Percentiles rank a stretch among this genome's conserved stretches.
These are phyloP conservation scores for Morpho achilles DNA, from an alignment of 2,888 invertebrate genomes.

Conservation along the genomic window DNA sequence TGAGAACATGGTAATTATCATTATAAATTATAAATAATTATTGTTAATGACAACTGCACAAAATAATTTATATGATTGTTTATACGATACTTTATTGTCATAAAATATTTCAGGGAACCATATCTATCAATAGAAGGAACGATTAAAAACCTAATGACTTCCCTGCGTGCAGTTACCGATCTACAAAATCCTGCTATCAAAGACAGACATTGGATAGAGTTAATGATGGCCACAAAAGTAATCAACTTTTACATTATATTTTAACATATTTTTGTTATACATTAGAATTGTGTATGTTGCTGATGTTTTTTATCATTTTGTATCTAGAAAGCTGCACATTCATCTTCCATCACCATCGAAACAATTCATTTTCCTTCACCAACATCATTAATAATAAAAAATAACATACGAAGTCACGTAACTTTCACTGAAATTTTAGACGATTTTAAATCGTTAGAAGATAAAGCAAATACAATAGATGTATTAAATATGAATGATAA, in stretches of 20 bases:
- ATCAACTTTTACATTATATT: conserved; percentile 15
- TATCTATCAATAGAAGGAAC: conserved; percentile 88
- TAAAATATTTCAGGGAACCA: conserved; percentile 80
- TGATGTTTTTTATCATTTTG: conserved; percentile 32
- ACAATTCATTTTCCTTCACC: conserved; percentile 38
- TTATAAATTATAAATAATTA: neutral
- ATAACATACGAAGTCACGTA: conserved; percentile 30
- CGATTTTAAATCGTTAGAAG: conserved; percentile 56
- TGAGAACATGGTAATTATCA: conserved; percentile 81
- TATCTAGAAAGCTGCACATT: conserved; percentile 53
- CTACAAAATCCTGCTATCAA: conserved; percentile 96
- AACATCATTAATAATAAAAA: conserved; percentile 34
- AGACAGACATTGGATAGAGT: conserved; percentile 95
- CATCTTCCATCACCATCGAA: conserved; percentile 47
- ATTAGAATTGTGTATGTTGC: conserved; percentile 1
- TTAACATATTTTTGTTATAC: neutral
- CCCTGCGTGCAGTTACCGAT: conserved; percentile 94
- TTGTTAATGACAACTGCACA: too few relatives aligned
- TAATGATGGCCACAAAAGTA: conserved; percentile 95
- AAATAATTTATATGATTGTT: too few relatives aligned
- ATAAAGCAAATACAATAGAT: conserved; percentile 34
- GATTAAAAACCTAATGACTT: conserved; percentile 95
- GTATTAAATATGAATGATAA: conserved; percentile 9
- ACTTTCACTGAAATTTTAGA: conserved; percentile 50
- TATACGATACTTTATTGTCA: too few relatives aligned